These are phyloP conservation scores for Centruroides vittatus DNA, from an alignment of 1,140 invertebrate species.

Conservation along the genomic window DNA sequence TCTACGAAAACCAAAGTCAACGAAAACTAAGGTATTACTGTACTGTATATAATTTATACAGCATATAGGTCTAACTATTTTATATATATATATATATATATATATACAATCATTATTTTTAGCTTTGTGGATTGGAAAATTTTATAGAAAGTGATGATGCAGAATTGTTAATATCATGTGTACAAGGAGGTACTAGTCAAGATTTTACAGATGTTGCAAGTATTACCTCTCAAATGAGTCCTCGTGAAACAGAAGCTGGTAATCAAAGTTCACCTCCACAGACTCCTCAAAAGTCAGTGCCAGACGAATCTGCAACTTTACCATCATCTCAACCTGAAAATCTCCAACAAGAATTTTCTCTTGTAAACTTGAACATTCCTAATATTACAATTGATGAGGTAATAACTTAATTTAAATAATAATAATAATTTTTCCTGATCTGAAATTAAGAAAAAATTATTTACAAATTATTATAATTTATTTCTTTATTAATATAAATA, in stretches of 20 bases:
- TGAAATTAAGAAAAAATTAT: too few species aligned
- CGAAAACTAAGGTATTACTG: too few species aligned
- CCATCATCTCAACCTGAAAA: constrained; percentile 21
- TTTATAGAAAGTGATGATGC: not conserved
- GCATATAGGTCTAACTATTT: too few species aligned
- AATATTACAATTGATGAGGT: constrained; percentile 53
- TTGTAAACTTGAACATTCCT: constrained; percentile 72
- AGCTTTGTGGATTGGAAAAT: not conserved
- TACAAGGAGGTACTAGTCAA: not conserved
- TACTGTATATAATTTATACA: too few species aligned
- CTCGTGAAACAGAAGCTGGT: constrained; percentile 5
- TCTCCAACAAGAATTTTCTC: constrained; percentile 71
- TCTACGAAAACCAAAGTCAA: too few species aligned
- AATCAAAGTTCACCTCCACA: constrained; percentile 25
- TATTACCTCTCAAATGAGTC: constrained; percentile 8
- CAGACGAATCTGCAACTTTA: constrained; percentile 1
- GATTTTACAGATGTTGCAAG: constrained; percentile 5
- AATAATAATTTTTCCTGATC: too few species aligned
- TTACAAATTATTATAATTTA: not conserved
- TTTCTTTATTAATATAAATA: not conserved
- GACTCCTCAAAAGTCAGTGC: constrained; percentile 25
- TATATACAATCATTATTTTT: not conserved
- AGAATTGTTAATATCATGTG: not conserved
- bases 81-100: not conserved
- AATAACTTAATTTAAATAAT: not conserved